A percentile compares a stretch with the other conserved stretches of the same genome.
phyloP scores from a whole-genome alignment of 2,888 invertebrate species.

The Orthosia cruda region DNA sequence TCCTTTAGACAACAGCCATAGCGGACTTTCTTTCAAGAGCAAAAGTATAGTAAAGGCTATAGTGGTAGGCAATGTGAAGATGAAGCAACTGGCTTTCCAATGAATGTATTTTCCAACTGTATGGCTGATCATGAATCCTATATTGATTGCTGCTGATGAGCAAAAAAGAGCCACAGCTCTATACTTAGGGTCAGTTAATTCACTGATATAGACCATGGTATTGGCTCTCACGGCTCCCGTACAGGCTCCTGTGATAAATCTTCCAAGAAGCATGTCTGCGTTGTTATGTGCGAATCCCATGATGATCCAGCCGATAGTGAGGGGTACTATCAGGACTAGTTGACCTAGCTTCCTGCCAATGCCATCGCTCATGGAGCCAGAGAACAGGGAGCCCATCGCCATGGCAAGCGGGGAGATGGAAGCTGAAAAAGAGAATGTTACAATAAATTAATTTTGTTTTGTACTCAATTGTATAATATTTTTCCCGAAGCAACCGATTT shows the following conservation, averaged over 20 bases:
- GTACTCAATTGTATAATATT: no score
- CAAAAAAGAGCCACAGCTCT: conserved; percentile 73
- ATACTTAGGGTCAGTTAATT: conserved; percentile 79
- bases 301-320: conserved; percentile 75
- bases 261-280: conserved; percentile 72
- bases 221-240: conserved; percentile 75
- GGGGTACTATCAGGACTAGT: conserved; percentile 72
- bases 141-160: conserved; percentile 69
- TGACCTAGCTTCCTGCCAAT: conserved; percentile 77
- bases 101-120: conserved; percentile 71
- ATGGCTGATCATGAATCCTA: conserved; percentile 76
- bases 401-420: conserved; percentile 66
- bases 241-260: conserved; percentile 76
- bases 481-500: no score
- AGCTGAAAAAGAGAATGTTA: conserved; percentile 39
- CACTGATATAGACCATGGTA: conserved; percentile 78
- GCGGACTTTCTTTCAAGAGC: conserved; percentile 79
- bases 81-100: conserved; percentile 74
- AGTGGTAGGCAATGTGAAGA: conserved; percentile 73
- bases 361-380: conserved; percentile 77
- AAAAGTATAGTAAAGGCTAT: conserved; percentile 68
- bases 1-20: conserved; percentile 80
- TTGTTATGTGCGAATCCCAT: conserved; percentile 73
- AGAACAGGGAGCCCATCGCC: conserved; percentile 76
- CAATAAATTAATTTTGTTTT: background rate